These are phyloP conservation scores for Paracentrotus lividus DNA, from an alignment of 53 echinoderm and acorn worm species.

Conservation along the genomic window DNA sequence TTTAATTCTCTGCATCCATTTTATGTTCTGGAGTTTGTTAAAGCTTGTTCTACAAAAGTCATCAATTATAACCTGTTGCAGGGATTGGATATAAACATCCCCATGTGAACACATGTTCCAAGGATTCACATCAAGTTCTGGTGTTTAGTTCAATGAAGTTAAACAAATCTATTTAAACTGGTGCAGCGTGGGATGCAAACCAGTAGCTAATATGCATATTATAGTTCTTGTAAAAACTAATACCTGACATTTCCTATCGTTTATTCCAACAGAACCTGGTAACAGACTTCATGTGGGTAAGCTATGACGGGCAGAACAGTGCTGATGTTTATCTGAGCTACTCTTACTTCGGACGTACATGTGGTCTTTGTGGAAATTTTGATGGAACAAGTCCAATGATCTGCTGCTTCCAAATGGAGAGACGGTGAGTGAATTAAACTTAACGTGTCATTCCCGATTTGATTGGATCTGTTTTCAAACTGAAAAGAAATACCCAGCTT, in stretches of 20 bases:
- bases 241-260: not conserved
- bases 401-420: constrained; percentile 65
- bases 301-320: constrained; percentile 70
- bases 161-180: not conserved
- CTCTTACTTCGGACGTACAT: constrained; percentile 77
- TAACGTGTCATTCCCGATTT: not conserved
- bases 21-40: too few relatives aligned
- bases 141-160: too few relatives aligned
- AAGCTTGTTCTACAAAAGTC: too few relatives aligned
- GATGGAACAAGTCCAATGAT: constrained; percentile 80
- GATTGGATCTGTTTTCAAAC: not conserved
- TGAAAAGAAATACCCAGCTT: not conserved
- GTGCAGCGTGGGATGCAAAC: not conserved
- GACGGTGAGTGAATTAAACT: constrained; percentile 63
- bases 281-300: constrained; percentile 74
- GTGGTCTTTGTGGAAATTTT: constrained; percentile 88
- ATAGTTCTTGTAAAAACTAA: too few relatives aligned
- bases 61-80: too few relatives aligned
- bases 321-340: constrained; percentile 69
- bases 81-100: too few relatives aligned
- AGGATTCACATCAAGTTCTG: too few relatives aligned
- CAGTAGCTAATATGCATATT: too few relatives aligned
- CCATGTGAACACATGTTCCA: too few relatives aligned
- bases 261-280: constrained; percentile 57
- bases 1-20: too few relatives aligned